Evolutionary conservation across 2,888 invertebrate species (phyloP).

Genomic region (Cataglyphis livida): DNA sequence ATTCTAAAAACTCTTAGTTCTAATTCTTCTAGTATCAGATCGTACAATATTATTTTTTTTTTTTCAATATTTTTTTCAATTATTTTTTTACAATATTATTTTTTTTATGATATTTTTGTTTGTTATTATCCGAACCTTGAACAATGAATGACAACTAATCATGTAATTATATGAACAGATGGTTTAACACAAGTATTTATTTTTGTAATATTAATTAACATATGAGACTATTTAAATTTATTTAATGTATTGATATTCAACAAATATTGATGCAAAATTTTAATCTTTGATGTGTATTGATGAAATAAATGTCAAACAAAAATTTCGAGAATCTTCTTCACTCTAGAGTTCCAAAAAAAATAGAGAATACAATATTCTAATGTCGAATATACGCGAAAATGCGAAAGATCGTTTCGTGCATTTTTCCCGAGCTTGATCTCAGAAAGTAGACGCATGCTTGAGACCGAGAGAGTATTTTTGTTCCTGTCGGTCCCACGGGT

Average conservation of each 20-base stretch:
- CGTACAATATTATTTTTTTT: not conserved
- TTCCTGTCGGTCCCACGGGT: constrained; percentile 61
- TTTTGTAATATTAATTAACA: not conserved
- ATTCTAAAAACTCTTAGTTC: not conserved
- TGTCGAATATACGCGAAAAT: not conserved
- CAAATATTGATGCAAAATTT: not conserved
- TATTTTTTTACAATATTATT: too few relatives aligned
- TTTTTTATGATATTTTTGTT: not conserved
- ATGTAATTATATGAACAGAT: not conserved
- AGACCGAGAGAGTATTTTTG: constrained; percentile 60
- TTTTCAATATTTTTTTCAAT: too few relatives aligned
- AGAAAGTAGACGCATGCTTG: constrained; percentile 72
- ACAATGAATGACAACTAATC: not conserved
- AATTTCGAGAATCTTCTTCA: not conserved
- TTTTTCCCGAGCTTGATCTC: not conserved
- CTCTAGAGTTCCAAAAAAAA: not conserved
- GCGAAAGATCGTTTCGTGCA: not conserved
- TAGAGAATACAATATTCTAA: not conserved
- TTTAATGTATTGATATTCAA: not conserved
- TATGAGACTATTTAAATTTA: not conserved
- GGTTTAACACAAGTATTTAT: not conserved
- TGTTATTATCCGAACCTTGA: not conserved
- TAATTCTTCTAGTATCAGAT: not conserved
- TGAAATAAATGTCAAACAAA: not conserved
- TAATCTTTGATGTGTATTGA: not conserved